Percentiles rank a stretch among this genome's conserved stretches.
Evolutionary conservation across 2,888 invertebrate genomes (phyloP).

Genomic region (Lamproptera curius): DNA sequence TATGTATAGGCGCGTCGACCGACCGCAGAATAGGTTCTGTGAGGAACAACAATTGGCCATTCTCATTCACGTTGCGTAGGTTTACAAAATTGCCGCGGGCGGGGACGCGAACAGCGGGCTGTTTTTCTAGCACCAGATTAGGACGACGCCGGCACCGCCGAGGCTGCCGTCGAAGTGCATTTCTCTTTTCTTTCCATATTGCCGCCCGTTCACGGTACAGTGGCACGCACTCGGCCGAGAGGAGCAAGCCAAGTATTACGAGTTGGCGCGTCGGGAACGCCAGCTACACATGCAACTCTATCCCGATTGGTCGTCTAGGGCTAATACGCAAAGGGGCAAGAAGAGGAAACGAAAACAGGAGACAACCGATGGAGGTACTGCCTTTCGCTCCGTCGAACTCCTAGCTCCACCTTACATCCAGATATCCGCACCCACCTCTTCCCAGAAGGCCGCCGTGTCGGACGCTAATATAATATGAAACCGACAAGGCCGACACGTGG

Average conservation of each 20-base stretch:
- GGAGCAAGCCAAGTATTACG: constrained; percentile 99
- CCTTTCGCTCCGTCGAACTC: constrained; percentile 63
- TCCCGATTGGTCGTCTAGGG: constrained; percentile 99
- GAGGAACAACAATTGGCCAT: constrained; percentile 75
- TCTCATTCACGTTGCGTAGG: constrained; percentile 61
- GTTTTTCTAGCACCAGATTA: constrained; percentile 84
- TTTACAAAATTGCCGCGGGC: constrained; percentile 70
- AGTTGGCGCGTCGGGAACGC: constrained; percentile 98
- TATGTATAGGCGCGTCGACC: constrained; percentile 70
- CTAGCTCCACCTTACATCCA: constrained; percentile 40
- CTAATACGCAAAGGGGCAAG: constrained; percentile 99
- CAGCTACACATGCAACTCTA: constrained; percentile 99
- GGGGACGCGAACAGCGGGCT: constrained; percentile 77
- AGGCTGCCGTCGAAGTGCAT: constrained; percentile 61
- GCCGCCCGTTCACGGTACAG: constrained; percentile 80
- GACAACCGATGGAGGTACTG: constrained; percentile 97
- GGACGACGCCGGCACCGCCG: constrained; percentile 62
- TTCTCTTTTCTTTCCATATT: constrained; percentile 78
- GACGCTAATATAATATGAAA: constrained; percentile 23
- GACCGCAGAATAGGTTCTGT: constrained; percentile 79
- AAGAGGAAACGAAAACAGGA: constrained; percentile 99
- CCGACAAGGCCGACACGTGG: constrained; percentile 32
- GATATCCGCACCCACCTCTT: constrained; percentile 23
- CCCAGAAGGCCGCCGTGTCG: constrained; percentile 24
- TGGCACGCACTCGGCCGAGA: constrained; percentile 99